Evolutionary conservation across 2,113 vertebrate species (phyloP), one percentile per base, ranked within the genome.

Genomic region (Puma concolor): DNA sequence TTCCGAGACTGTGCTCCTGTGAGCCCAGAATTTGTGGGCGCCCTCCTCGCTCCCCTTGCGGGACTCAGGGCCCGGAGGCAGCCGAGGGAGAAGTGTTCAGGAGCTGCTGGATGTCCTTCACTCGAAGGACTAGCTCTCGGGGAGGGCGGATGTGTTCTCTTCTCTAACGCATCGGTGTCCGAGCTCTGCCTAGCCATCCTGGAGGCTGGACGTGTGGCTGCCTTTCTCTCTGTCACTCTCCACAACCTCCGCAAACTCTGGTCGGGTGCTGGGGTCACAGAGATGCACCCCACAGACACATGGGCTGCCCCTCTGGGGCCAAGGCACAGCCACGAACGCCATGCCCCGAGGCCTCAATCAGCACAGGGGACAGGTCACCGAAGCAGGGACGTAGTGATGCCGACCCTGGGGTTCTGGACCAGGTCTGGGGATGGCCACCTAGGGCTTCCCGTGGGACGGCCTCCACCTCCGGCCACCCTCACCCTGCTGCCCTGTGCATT

Each of bases 1-100:
- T 79, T 50, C 85, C 64, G 66, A 77, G 91, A 96, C 93, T 6
- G 66, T 71, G 84, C 93, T 1, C 36, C 83, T 15, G 7, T 94
- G 95, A 19, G 54, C 1, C 14, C 7, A 13, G 82, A 83, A 81
- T 72, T 94, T 95, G 66, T 52, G 0, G 41, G 44, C 66, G n/a
- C 13, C 44, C 3, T 31, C 83, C 97, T 50, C 50, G 38, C 93
- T 88, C 63, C 87, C 90, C 95, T 77, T 76, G 50, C 4, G 27
- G 36, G n/a, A 66, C 60, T 44, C 54, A 27, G 44, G 57, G 94
- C 52, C 50, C 64, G 15, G 64, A 31, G 14, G 64, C 64, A 5
- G 27, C 38, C 2, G 5, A 60, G 52, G 79, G 54, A 31, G 5
- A 64, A 11, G 63, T 64, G 16, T 16, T 16, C 52, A 27, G 60